phyloP scores from a whole-genome alignment of 2,797 vertebrate genomes.

The Coregonus suidteri region DNA sequence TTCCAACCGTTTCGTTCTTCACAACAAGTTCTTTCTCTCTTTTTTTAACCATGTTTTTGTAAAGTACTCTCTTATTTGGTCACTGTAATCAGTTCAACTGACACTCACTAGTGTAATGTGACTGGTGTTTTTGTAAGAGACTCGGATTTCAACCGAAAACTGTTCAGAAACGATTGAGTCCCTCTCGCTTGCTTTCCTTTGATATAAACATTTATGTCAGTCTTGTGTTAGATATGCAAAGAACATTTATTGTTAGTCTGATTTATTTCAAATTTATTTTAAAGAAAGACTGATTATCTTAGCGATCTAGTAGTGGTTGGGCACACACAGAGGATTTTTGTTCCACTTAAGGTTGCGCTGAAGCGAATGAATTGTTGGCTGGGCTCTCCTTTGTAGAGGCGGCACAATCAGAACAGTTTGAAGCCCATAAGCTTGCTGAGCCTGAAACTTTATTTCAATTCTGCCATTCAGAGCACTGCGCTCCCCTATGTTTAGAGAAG shows the following conservation, averaged over 20 bases:
- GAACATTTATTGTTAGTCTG: constrained; percentile 23
- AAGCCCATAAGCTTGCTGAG: constrained; percentile 70
- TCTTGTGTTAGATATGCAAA: constrained; percentile 8
- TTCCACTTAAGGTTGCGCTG: constrained; percentile 62
- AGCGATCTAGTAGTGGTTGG: constrained; percentile 33
- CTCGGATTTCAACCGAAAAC: constrained; percentile 45
- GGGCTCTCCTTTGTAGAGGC: constrained; percentile 63
- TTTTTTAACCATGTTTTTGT: constrained; percentile 65
- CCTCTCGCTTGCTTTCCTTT: not conserved
- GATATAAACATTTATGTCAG: constrained; percentile 55
- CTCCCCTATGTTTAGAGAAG: constrained; percentile 22
- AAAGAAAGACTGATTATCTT: constrained; percentile 6
- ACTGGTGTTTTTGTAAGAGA: constrained; percentile 53
- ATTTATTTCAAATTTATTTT: constrained; percentile 22
- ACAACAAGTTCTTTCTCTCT: constrained; percentile 68
- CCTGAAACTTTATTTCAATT: constrained; percentile 76
- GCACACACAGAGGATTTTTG: constrained; percentile 62
- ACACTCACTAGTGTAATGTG: constrained; percentile 50
- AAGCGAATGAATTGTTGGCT: constrained; percentile 61
- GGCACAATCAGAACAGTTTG: constrained; percentile 74
- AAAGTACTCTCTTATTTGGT: constrained; percentile 66
- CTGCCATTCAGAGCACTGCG: constrained; percentile 63
- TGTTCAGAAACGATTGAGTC: constrained; percentile 21
- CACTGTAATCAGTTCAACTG: constrained; percentile 59
- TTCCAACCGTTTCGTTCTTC: constrained; percentile 81